Conservation (phyloP, 2,113 vertebrate genomes). For the Polypterus bichir region DNA sequence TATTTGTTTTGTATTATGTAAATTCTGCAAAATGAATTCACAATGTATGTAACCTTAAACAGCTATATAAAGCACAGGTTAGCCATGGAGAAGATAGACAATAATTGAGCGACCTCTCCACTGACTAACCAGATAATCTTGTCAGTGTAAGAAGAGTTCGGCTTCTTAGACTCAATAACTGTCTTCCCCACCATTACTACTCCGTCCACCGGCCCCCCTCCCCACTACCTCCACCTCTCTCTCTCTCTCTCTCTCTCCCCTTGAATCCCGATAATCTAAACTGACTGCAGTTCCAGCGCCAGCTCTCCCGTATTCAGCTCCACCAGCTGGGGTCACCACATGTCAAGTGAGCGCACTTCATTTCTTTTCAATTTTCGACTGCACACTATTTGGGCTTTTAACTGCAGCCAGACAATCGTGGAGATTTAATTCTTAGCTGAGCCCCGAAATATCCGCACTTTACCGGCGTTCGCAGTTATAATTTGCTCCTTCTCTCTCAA, state of each 20-base stretch:
- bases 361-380: slow-evolving; percentile 31
- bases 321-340: slow-evolving; percentile 38
- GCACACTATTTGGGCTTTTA: slow-evolving; percentile 21
- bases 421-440: slow-evolving; percentile 18
- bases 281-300: slow-evolving; percentile 47
- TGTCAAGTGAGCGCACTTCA: slow-evolving; percentile 56
- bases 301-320: slow-evolving; percentile 42
- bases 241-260: slow-evolving; percentile 30
- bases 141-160: slow-evolving; percentile 42
- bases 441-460: slow-evolving; percentile 14
- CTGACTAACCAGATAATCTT: slow-evolving; percentile 39
- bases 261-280: slow-evolving; percentile 47
- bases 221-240: slow-evolving; percentile 28
- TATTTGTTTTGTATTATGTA: too few relatives aligned
- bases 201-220: slow-evolving; percentile 26
- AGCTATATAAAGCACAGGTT: slow-evolving; percentile 34
- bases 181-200: slow-evolving; percentile 26
- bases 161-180: slow-evolving; percentile 44
- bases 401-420: slow-evolving; percentile 15
- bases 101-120: slow-evolving; percentile 18
- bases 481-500: slow-evolving; percentile 7
- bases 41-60: slow-evolving; percentile 17
- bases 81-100: slow-evolving; percentile 22
- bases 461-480: slow-evolving; percentile 11
- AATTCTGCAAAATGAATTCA: too few relatives aligned